Conservation (phyloP, 2,797 vertebrate genomes). For the Enteromius treurensis region DNA sequence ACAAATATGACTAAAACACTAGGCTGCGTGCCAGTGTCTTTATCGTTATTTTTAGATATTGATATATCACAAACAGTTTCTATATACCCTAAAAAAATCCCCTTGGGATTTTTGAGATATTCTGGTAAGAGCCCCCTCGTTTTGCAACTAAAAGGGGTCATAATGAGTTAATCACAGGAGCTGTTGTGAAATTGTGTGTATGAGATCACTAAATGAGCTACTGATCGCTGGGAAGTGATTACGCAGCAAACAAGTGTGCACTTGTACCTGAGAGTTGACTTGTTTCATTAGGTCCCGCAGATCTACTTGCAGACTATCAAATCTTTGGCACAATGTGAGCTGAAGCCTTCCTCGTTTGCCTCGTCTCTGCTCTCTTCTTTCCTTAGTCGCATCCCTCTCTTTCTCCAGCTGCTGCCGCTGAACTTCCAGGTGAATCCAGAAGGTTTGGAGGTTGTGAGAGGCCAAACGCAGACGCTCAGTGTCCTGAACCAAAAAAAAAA, state of each 20-base stretch:
- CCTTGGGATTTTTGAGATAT: conserved; percentile 42
- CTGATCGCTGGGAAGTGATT: neutral
- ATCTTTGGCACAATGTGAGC: conserved; percentile 58
- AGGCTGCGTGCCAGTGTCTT: neutral
- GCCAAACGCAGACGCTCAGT: conserved; percentile 70
- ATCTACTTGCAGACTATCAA: conserved; percentile 73
- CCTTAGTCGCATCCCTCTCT: conserved; percentile 42
- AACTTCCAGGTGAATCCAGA: conserved; percentile 73
- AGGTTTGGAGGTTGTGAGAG: conserved; percentile 68
- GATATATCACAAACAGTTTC: conserved; percentile 1
- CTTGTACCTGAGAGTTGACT: conserved; percentile 70
- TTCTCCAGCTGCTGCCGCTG: conserved; percentile 69
- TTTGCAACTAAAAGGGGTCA: conserved; percentile 3
- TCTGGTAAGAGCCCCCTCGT: conserved; percentile 27
- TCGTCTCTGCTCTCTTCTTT: neutral
- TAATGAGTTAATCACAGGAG: conserved; percentile 14
- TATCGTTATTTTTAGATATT: neutral
- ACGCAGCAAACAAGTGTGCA: neutral
- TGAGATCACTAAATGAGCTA: neutral
- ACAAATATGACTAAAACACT: neutral
- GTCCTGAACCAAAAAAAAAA: conserved; percentile 68
- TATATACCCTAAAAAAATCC: conserved; percentile 40
- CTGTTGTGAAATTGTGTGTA: neutral
- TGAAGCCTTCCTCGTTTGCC: neutral
- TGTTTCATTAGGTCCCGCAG: conserved; percentile 77